Percentiles rank a stretch among this genome's conserved stretches.
Evolutionary conservation across 2,888 invertebrate species (phyloP).

Genomic region (Phyllotreta cruciferae): DNA sequence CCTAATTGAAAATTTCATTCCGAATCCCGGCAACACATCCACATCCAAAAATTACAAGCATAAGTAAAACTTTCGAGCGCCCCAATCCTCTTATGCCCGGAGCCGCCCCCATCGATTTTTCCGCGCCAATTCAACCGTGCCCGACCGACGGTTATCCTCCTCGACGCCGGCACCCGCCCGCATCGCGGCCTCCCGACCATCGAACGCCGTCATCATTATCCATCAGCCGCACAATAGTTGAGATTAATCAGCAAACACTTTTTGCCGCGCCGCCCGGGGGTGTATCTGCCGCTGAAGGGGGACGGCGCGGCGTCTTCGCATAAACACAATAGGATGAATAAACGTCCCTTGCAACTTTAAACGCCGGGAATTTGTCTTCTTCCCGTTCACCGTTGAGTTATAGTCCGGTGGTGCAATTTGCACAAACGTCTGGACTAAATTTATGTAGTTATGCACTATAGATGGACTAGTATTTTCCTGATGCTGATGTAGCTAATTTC

Average conservation of each 20-base stretch:
- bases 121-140: too few species aligned
- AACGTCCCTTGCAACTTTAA: slow-evolving; percentile 51
- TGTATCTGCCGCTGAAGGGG: slow-evolving; percentile 34
- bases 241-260: slow-evolving; percentile 40
- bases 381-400: slow-evolving; percentile 7
- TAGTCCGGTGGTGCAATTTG: not conserved
- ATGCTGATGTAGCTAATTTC: too few species aligned
- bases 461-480: too few species aligned
- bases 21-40: too few species aligned
- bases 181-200: slow-evolving; percentile 20
- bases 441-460: too few species aligned
- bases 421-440: too few species aligned
- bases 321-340: slow-evolving; percentile 49
- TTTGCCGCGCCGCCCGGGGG: slow-evolving; percentile 28
- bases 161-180: not conserved
- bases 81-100: too few species aligned
- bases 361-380: slow-evolving; percentile 52
- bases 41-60: too few species aligned
- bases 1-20: too few species aligned
- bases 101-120: too few species aligned
- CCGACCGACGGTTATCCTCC: too few species aligned
- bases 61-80: too few species aligned
- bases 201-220: slow-evolving; percentile 30
- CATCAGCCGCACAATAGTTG: slow-evolving; percentile 32
- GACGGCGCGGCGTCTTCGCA: slow-evolving; percentile 7